These are phyloP conservation scores for Apostichopus parvimensis DNA, from an alignment of 35 echinoderm and acorn worm genomes.

Conservation along the genomic window DNA sequence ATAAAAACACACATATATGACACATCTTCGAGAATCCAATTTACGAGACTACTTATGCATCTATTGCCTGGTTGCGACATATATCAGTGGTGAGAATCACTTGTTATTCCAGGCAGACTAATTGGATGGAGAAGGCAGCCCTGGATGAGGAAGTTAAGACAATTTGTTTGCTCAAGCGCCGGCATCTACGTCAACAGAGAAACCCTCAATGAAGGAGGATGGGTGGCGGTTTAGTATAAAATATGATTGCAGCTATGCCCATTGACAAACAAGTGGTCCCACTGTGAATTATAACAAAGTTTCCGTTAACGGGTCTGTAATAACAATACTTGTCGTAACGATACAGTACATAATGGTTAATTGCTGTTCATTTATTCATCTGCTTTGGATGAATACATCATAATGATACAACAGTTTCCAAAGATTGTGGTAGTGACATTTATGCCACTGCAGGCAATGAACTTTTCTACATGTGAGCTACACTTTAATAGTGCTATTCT, in stretches of 20 bases:
- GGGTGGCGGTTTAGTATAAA: not conserved
- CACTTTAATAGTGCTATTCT: no score
- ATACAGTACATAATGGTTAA: not conserved
- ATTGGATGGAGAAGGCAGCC: not conserved
- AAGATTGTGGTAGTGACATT: no score
- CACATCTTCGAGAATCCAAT: slow-evolving; percentile 13
- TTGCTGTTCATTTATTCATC: not conserved
- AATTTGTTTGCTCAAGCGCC: slow-evolving; percentile 26
- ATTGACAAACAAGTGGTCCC: not conserved
- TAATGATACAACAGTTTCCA: no score
- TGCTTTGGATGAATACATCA: not conserved
- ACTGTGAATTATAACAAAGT: not conserved
- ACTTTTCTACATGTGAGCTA: no score
- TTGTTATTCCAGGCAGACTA: slow-evolving; percentile 38
- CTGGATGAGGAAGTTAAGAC: not conserved
- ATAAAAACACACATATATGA: not conserved
- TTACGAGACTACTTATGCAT: slow-evolving; percentile 15
- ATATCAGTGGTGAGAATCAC: not conserved
- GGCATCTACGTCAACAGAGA: not conserved
- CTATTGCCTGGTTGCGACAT: not conserved
- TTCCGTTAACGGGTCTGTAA: not conserved
- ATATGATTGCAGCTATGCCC: not conserved
- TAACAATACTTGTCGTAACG: not conserved
- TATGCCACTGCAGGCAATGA: no score
- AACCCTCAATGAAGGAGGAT: slow-evolving; percentile 18